Base-by-base conservation (phyloP, 2,113 vertebrate species). In the Nycticebus coucang region DNA sequence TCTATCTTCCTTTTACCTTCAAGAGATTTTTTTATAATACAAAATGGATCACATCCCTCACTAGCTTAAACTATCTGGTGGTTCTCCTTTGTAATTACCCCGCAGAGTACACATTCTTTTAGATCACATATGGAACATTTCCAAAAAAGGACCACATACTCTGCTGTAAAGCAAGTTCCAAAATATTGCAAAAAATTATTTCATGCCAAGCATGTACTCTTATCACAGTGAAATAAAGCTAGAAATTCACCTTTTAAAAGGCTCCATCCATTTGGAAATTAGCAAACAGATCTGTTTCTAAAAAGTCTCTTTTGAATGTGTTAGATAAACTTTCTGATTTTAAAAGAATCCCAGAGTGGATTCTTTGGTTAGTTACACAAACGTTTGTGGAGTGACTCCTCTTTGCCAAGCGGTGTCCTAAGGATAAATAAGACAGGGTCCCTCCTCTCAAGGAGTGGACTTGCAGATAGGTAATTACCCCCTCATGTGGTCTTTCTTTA, bases 191-290 rank as follows among this genome's bases (percentile, higher is more conserved):
- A 91, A 93, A 74, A 59, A 66, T 26, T 28, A 45, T 50, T 50
- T 50, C 45, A 50, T 50, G 45, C 28, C 7, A 66, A 66, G 28
- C 18, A 26, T 50, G n/a, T 45, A 17, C 60, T 91, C 37, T 92
- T 77, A 75, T 26, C 19, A 50, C 66, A 77, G 30, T 80, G 72
- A 94, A 91, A 93, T 66, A 57, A 82, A 89, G 60, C 62, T 89
- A 66, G 24, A 90, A 71, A 94, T 85, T 15, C 45, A 12, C 3
- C 5, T 35, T 82, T 77, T 4, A 28, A 41, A 82, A 37, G 66
- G 60, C 3, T 33, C 14, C 21, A 33, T 92, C 6, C 79, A 64
- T 83, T 91, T 93, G 53, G 55, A 91, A 97, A 93, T 66, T 78
- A 75, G 37, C 15, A 55, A 83, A 68, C 37, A 93, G 50, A 74